Conservation (phyloP, 1,140 invertebrate species). For the Acyrthosiphon pisum region DNA sequence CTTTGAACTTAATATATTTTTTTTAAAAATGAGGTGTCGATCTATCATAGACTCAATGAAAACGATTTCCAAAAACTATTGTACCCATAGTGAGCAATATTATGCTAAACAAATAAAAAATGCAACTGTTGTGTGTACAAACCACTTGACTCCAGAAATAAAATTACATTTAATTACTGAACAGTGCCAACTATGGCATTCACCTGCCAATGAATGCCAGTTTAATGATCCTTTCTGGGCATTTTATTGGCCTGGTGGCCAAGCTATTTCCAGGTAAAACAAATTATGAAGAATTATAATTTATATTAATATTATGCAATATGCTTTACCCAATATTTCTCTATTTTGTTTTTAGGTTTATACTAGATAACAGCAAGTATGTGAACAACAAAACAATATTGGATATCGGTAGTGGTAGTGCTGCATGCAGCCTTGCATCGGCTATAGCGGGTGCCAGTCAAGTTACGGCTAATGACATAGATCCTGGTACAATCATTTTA, state of each 20-base stretch:
- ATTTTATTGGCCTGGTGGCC: conserved; percentile 71
- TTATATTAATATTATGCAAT: not conserved
- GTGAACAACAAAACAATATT: conserved; percentile 61
- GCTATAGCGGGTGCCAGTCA: conserved; percentile 61
- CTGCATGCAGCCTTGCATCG: conserved; percentile 64
- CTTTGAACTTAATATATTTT: too few relatives aligned
- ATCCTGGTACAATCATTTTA: conserved; percentile 61
- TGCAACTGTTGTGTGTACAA: conserved; percentile 24
- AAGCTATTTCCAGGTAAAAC: conserved; percentile 65
- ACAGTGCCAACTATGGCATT: conserved; percentile 65
- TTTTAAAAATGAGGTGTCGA: not conserved
- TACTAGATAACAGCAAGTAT: conserved; percentile 64
- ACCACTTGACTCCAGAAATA: conserved; percentile 68
- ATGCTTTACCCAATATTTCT: conserved; percentile 55
- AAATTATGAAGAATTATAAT: conserved; percentile 17
- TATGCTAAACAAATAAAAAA: conserved; percentile 38
- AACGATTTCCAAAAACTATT: not conserved
- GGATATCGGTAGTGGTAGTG: conserved; percentile 65
- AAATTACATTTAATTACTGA: conserved; percentile 67
- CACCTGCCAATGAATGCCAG: conserved; percentile 61
- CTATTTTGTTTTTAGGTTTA: conserved; percentile 64
- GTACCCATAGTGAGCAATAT: not conserved
- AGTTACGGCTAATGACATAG: conserved; percentile 67
- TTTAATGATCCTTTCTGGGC: conserved; percentile 68
- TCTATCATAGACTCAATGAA: not conserved